phyloP scores from a whole-genome alignment of 1,140 invertebrate genomes.

The Lepidotrigona ventralis region DNA sequence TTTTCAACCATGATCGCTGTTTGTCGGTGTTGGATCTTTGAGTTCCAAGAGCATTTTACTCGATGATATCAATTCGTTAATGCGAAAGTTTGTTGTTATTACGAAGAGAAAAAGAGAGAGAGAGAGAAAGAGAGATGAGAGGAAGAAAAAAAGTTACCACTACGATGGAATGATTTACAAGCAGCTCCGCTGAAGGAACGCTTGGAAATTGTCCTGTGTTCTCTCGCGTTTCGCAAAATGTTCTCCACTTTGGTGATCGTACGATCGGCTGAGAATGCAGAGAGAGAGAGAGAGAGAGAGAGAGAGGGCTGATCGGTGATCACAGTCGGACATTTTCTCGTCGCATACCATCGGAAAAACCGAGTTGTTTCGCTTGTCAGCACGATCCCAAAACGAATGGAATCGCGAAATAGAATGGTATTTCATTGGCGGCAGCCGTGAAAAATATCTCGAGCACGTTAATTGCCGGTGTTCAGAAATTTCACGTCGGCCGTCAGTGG shows the following conservation, averaged over 20 bases:
- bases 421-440: neutral
- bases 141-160: neutral
- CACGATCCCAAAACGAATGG: too few relatives aligned
- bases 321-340: neutral
- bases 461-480: neutral
- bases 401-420: neutral
- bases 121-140: too few relatives aligned
- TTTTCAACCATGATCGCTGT: neutral
- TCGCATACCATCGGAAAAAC: neutral
- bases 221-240: slow-evolving; percentile 10
- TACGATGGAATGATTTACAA: slow-evolving; percentile 25
- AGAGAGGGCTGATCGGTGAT: too few relatives aligned
- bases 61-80: slow-evolving; percentile 4
- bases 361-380: neutral
- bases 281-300: too few relatives aligned
- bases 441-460: neutral
- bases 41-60: neutral
- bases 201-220: slow-evolving; percentile 34
- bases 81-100: slow-evolving; percentile 6
- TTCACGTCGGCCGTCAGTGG: too few relatives aligned
- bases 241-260: neutral
- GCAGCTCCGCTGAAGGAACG: slow-evolving; percentile 14
- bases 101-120: too few relatives aligned
- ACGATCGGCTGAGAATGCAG: rapidly evolving
- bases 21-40: neutral